Conservation (phyloP, 2,888 invertebrate genomes). For the Apamea crenata region DNA sequence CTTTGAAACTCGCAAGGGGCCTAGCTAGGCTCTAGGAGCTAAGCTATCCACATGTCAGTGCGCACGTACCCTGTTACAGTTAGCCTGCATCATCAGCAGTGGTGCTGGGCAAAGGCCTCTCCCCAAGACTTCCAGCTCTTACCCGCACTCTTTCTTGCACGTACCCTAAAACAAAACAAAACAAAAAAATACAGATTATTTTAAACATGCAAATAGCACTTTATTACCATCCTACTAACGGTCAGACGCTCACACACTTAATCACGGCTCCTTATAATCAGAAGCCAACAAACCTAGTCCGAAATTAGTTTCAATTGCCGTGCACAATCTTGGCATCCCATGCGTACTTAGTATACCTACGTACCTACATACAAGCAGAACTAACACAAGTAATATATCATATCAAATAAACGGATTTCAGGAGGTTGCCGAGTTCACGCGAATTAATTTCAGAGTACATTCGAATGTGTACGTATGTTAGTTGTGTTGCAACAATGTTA, state of each 20-base stretch:
- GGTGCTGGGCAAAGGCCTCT: no score
- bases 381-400: slow-evolving; percentile 56
- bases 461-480: slow-evolving; percentile 30
- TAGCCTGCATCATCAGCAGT: no score
- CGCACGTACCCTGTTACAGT: no score
- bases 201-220: background rate
- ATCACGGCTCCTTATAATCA: background rate
- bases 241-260: background rate
- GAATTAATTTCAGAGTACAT: slow-evolving; percentile 58
- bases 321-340: slow-evolving; percentile 50
- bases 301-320: slow-evolving; percentile 39
- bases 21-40: no score
- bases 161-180: no score
- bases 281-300: slow-evolving; percentile 26
- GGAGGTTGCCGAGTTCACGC: slow-evolving; percentile 58
- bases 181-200: background rate
- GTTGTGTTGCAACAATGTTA: slow-evolving; percentile 44
- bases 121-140: no score
- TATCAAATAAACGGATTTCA: slow-evolving; percentile 59
- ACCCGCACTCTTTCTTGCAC: no score
- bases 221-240: background rate
- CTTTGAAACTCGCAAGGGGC: no score
- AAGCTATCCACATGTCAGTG: no score
- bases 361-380: slow-evolving; percentile 16
- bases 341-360: slow-evolving; percentile 30